A percentile compares a stretch with the other conserved stretches of the same genome.
phyloP scores from a whole-genome alignment of 2,113 vertebrate genomes.

The Orientallactaga bullata region DNA sequence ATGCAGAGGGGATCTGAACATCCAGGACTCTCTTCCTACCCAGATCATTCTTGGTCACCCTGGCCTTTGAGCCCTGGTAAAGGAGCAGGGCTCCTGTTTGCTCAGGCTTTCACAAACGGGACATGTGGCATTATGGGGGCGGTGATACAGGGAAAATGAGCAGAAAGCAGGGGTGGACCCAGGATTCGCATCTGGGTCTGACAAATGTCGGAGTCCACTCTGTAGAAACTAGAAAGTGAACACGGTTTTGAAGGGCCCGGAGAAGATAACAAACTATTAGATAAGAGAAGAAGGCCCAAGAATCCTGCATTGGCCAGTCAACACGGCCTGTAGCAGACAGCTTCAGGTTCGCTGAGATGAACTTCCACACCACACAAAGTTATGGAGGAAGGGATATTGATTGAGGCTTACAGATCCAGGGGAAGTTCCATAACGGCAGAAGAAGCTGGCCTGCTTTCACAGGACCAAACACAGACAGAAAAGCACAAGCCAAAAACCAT shows the following conservation, averaged over 20 bases:
- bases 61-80: not conserved
- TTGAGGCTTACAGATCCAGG: too few species aligned
- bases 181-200: not conserved
- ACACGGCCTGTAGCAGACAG: too few species aligned
- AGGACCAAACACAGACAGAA: too few species aligned
- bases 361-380: too few species aligned
- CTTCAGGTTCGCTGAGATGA: too few species aligned
- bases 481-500: too few species aligned
- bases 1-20: not conserved
- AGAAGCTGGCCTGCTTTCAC: too few species aligned
- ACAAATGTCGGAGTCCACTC: not conserved
- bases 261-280: not conserved
- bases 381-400: too few species aligned
- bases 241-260: too few species aligned
- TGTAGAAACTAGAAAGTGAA: not conserved
- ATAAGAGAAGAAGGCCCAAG: too few species aligned
- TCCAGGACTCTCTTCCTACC: not conserved
- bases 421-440: too few species aligned
- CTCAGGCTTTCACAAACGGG: not conserved
- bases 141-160: not conserved
- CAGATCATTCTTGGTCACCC: not conserved
- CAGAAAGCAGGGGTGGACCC: not conserved
- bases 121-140: fast-evolving
- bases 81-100: not conserved
- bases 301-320: too few species aligned